Evolutionary conservation across 2,888 invertebrate genomes (phyloP).

Genomic region (Melinopterus prodromus): DNA sequence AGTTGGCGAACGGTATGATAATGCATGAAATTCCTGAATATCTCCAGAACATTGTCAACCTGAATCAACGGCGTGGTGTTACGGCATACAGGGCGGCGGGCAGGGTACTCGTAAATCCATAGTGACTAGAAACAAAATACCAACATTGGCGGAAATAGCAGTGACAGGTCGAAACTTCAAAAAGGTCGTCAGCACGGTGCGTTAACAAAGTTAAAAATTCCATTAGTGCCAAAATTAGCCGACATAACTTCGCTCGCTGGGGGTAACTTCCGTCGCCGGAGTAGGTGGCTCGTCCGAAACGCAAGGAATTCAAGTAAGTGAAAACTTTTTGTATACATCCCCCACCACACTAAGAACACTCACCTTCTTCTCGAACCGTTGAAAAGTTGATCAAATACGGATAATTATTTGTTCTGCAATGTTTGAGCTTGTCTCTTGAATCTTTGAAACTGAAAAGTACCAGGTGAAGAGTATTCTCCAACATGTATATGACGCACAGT

Average conservation of each 20-base stretch:
- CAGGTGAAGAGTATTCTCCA: too few relatives aligned
- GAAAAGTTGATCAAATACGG: not conserved
- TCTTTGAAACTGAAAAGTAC: too few relatives aligned
- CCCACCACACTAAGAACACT: not conserved
- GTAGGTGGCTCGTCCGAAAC: not conserved
- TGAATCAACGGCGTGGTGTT: not conserved
- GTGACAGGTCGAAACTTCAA: slow-evolving; percentile 36
- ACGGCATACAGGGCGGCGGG: not conserved
- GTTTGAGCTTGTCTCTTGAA: too few relatives aligned
- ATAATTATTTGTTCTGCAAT: too few relatives aligned
- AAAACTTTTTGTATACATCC: not conserved
- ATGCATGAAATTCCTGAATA: not conserved
- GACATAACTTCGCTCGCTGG: slow-evolving; percentile 31
- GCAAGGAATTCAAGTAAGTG: not conserved
- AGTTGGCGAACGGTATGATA: not conserved
- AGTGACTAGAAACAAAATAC: slow-evolving; percentile 12
- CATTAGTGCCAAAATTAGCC: slow-evolving; percentile 42
- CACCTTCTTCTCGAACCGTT: not conserved
- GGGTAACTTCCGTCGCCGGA: slow-evolving; percentile 24
- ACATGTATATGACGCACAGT: too few relatives aligned
- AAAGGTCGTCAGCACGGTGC: slow-evolving; percentile 32
- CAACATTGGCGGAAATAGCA: slow-evolving; percentile 21
- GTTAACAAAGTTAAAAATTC: slow-evolving; percentile 46
- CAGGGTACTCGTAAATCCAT: slow-evolving; percentile 9
- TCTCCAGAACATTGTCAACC: not conserved